Evolutionary conservation across 2,113 vertebrate species (phyloP).

Genomic region (Colinus virginianus): DNA sequence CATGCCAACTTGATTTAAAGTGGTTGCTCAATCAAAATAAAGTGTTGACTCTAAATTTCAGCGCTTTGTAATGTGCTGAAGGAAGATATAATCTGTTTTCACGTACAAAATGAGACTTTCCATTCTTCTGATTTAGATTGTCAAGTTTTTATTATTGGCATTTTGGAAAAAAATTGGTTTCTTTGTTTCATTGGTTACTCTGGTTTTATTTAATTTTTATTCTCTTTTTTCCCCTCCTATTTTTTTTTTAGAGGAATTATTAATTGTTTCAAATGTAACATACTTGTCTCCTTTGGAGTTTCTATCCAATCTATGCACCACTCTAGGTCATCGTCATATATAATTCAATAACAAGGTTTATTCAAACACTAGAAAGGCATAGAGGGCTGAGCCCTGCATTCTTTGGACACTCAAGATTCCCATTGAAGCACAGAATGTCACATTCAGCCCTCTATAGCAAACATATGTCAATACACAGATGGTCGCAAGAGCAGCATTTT

Average conservation of each 20-base stretch:
- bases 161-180: neutral
- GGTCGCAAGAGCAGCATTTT: constrained; percentile 42
- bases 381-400: neutral
- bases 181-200: neutral
- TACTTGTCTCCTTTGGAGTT: neutral
- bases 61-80: constrained; percentile 44
- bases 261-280: neutral
- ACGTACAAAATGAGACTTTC: constrained; percentile 38
- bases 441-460: constrained; percentile 16
- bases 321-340: neutral
- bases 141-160: neutral
- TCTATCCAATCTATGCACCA: neutral
- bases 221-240: neutral
- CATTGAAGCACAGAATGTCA: neutral
- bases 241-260: neutral
- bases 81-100: constrained; percentile 19
- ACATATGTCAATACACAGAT: constrained; percentile 56
- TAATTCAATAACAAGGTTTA: neutral
- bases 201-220: neutral
- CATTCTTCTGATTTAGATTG: neutral
- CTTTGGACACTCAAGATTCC: neutral
- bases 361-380: neutral
- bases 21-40: constrained; percentile 42
- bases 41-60: constrained; percentile 51
- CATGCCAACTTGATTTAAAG: constrained; percentile 49